phyloP scores from a whole-genome alignment of 2,888 invertebrate species.

The Flabesymbios commensalis region DNA sequence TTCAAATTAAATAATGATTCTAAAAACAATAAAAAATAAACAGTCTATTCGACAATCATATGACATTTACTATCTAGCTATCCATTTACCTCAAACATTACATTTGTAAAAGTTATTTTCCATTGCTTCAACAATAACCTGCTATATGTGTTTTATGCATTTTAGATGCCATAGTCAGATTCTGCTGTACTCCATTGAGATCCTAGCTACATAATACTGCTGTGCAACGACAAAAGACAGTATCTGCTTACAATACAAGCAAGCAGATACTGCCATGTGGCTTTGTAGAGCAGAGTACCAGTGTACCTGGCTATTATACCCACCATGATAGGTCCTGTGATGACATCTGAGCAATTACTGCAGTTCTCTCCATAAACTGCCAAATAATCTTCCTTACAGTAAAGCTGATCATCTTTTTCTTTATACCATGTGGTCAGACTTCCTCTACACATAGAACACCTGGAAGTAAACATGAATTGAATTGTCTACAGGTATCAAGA shows the following conservation, averaged over 20 bases:
- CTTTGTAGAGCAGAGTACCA: too few species aligned
- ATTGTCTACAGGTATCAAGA: not conserved
- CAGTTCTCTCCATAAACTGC: conserved; percentile 85
- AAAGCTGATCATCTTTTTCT: conserved; percentile 85
- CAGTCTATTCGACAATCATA: not conserved
- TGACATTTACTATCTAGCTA: not conserved
- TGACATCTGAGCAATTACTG: conserved; percentile 83
- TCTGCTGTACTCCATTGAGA: not conserved
- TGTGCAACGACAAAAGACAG: too few species aligned
- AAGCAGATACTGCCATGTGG: too few species aligned
- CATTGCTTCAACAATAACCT: not conserved
- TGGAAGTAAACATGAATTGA: conserved; percentile 54
- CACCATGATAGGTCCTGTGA: conserved; percentile 88
- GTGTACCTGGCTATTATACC: too few species aligned
- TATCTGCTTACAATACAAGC: too few species aligned
- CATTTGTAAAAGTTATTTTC: not conserved
- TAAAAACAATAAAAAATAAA: not conserved
- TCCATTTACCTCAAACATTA: not conserved
- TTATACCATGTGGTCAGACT: conserved; percentile 88
- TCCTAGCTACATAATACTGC: too few species aligned
- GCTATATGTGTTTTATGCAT: not conserved
- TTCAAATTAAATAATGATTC: too few species aligned
- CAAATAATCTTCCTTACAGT: conserved; percentile 89
- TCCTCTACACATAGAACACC: conserved; percentile 88
- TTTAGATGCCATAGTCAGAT: too few species aligned